Percentiles rank a stretch among this genome's conserved stretches.
Conservation (phyloP, 2,797 vertebrate species). For the Enteromius afrohamiltoni region DNA sequence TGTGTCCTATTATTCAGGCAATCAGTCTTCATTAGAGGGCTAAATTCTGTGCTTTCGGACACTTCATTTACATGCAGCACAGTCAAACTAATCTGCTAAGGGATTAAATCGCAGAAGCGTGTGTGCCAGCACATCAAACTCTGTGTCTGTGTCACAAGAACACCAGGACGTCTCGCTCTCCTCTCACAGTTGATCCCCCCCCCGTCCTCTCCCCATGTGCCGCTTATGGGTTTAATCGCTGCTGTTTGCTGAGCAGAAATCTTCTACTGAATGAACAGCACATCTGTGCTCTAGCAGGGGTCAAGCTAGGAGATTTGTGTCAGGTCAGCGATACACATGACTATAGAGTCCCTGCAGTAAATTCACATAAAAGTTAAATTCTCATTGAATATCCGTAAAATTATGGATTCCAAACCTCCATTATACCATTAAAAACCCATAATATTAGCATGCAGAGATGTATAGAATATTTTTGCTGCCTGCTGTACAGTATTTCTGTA, state of each 20-base stretch:
- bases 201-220: background rate
- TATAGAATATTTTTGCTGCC: background rate
- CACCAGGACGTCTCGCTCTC: background rate
- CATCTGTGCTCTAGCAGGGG: slow-evolving; percentile 38
- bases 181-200: background rate
- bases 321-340: slow-evolving; percentile 22
- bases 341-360: slow-evolving; percentile 5
- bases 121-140: background rate
- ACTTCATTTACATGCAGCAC: background rate
- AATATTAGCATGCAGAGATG: background rate
- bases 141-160: slow-evolving; percentile 12
- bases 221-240: background rate
- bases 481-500: background rate
- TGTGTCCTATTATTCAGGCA: slow-evolving; percentile 6
- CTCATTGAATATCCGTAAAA: background rate
- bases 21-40: background rate
- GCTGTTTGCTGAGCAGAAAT: background rate
- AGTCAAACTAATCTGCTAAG: slow-evolving; percentile 25
- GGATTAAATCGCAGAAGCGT: slow-evolving; percentile 11
- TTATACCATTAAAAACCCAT: background rate
- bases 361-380: background rate
- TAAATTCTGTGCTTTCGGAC: background rate
- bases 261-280: slow-evolving; percentile 42
- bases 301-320: slow-evolving; percentile 13
- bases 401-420: background rate